Base-by-base conservation (phyloP, 2,113 vertebrate genomes). In the Garra rufa region DNA sequence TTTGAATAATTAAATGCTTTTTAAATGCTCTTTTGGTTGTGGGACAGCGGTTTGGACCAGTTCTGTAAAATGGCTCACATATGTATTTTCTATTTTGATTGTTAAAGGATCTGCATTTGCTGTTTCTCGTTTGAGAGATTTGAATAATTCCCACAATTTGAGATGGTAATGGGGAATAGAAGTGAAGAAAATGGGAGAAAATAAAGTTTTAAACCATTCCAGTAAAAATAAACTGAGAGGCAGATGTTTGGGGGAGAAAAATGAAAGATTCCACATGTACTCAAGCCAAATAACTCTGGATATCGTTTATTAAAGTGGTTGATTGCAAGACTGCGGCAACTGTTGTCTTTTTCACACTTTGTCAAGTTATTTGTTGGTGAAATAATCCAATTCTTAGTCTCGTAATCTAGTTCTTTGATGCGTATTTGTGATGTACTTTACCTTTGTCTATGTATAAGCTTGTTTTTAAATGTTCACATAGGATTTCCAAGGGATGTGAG, bases 401-500 rank as follows among this genome's bases (percentile, higher is more conserved):
- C 28, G 30, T n/a, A n/a, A 28, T 74, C 1, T 48, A 19, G 2
- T 48, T 21, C 7, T 65, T 6, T 34, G 3, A 38, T 34, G 17
- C 65, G 7, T 65, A 24, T 19, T 55, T 55, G 19, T 59, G 34
- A 57, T 5, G n/a, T n/a, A 15, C 44, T 75, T 61, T 55, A 10
- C 6, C 5, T 61, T 57, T 79, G 2, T 78, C 6, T 30, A 43
- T 69, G 61, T 77, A 28, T 78, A 9, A 44, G 46, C n/a, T 30
- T 85, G 76, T 67, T 63, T 57, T 55, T 73, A 13, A 50, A 71
- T 71, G 13, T 67, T 3, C 57, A 26, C 9, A n/a, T 65, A 90
- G 86, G n/a, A 30, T 69, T 65, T n/a, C 3, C 24, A 0, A 81
- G 76, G n/a, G 83, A 88, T 19, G 57, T 95, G 0, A 77, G 87